Evolutionary conservation across 2,888 invertebrate species (phyloP).

Genomic region (Melinaea menophilus): DNA sequence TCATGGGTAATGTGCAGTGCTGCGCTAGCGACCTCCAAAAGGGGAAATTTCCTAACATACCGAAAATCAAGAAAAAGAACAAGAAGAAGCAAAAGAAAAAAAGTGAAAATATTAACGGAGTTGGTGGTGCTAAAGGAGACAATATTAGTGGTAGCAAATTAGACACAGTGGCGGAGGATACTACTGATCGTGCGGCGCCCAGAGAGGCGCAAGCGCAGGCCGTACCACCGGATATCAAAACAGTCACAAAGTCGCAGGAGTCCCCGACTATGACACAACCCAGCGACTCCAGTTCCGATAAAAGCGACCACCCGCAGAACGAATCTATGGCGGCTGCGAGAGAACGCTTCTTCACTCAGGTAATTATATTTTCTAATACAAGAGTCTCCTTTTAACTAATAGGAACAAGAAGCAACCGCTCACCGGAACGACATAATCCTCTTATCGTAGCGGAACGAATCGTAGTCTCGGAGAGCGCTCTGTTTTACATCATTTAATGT

Average conservation of each 20-base stretch:
- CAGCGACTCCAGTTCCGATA: conserved; percentile 38
- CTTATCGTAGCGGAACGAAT: conserved; percentile 68
- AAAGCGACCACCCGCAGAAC: conserved; percentile 49
- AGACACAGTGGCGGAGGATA: conserved; percentile 63
- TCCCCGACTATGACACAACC: conserved; percentile 33
- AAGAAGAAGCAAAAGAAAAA: conserved; percentile 40
- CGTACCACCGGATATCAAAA: conserved; percentile 38
- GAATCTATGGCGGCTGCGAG: conserved; percentile 68
- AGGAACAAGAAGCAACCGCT: conserved; percentile 44
- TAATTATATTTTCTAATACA: conserved; percentile 33
- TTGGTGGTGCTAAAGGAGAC: conserved; percentile 57
- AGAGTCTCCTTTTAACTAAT: conserved; percentile 32
- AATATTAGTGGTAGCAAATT: conserved; percentile 51
- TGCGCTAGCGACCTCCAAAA: conserved; percentile 71
- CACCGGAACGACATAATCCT: conserved; percentile 59
- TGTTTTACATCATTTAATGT: conserved; percentile 61
- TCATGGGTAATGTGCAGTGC: conserved; percentile 77
- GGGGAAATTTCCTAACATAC: conserved; percentile 61
- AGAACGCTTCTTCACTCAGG: conserved; percentile 72
- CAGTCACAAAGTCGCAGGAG: conserved; percentile 35
- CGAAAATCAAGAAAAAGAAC: conserved; percentile 55
- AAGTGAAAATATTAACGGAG: conserved; percentile 62
- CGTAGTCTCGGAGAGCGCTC: conserved; percentile 49
- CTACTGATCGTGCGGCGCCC: conserved; percentile 54
- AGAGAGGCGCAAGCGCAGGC: conserved; percentile 50